Base-by-base conservation (phyloP, 1,140 invertebrate species). In the Orussus abietinus region DNA sequence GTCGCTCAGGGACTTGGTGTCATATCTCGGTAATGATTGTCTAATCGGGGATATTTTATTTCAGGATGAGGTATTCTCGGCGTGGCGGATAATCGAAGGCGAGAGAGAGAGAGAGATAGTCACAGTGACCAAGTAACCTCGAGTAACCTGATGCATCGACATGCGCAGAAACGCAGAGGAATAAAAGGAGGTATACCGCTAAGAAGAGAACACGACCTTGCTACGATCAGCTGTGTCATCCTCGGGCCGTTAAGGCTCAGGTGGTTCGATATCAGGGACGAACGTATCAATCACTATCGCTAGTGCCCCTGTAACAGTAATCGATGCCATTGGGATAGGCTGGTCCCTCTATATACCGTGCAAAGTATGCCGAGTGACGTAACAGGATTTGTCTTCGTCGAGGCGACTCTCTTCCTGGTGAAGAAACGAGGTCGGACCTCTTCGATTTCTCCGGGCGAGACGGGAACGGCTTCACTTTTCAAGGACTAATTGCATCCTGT, bases 201-300 rank as follows among this genome's bases (percentile, higher is more conserved):
- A 65, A 60, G 55, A 64, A 59, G 48, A 52, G 51, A 61, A 59
- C 52, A 38, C 62, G 60, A 62, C 65, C 60, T 69, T 66, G 60
- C 55, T 56, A 56, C 59, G 60, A 70, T 70, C 55, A 56, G 68
- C 69, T 69, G 62, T 64, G 67, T 73, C 69, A 73, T 73, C 63
- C 57, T 64, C 53, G 61, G 49, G 53, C 69, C 66, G 68, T 72
- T 71, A 71, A 65, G 57, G 56, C 57, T 55, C 51, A 59, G 55
- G 54, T 59, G 54, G 55, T 62, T 53, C 51, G 55, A 46, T 55
- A 56, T 45, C 49, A 53, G 52, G 53, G 45, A 55, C 56, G 60
- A 25, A 49, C 55, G 61, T 61, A 68, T 71, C 64, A 67, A 69
- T 71, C 66, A 64, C 55, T 66, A 67, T 64, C 57, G 57, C 39